These are phyloP conservation scores for Capricornis sumatraensis DNA, from an alignment of 2,113 vertebrate species.

Conservation along the genomic window DNA sequence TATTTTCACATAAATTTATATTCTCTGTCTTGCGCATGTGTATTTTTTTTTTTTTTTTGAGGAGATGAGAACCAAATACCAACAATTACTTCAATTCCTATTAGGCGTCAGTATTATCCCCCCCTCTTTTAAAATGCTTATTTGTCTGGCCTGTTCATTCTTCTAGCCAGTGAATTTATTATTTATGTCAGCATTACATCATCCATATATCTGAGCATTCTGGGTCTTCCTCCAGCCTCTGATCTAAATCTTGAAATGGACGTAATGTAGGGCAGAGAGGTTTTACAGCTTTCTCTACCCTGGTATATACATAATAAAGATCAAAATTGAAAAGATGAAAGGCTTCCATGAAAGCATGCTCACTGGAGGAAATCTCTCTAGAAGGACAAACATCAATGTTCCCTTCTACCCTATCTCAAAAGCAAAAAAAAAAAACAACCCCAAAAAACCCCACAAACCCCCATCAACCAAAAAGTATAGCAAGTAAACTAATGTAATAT, in stretches of 20 bases:
- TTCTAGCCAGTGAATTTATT: neutral
- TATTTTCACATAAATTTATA: neutral
- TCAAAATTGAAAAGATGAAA: neutral
- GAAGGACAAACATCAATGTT: neutral
- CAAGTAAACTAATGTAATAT: neutral
- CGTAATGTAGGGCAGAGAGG: neutral
- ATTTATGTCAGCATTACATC: neutral
- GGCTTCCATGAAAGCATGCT: neutral
- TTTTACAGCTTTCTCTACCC: neutral
- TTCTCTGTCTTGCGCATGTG: neutral
- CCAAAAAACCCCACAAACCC: too few species aligned
- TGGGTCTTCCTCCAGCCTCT: neutral
- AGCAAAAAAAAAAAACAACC: fast-evolving
- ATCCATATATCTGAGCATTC: neutral
- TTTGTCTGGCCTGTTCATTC: neutral
- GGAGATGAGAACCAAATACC: neutral
- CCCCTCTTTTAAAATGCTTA: neutral
- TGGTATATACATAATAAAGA: neutral
- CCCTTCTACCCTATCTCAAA: neutral
- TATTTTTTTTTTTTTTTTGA: neutral
- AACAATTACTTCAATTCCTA: neutral
- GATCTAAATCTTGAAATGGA: neutral
- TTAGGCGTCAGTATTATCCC: neutral
- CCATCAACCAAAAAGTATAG: neutral
- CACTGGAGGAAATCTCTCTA: neutral